A percentile compares a stretch with the other conserved stretches of the same genome.
Evolutionary conservation across 1,140 invertebrate species (phyloP).

Genomic region (Eulimnadia texana): DNA sequence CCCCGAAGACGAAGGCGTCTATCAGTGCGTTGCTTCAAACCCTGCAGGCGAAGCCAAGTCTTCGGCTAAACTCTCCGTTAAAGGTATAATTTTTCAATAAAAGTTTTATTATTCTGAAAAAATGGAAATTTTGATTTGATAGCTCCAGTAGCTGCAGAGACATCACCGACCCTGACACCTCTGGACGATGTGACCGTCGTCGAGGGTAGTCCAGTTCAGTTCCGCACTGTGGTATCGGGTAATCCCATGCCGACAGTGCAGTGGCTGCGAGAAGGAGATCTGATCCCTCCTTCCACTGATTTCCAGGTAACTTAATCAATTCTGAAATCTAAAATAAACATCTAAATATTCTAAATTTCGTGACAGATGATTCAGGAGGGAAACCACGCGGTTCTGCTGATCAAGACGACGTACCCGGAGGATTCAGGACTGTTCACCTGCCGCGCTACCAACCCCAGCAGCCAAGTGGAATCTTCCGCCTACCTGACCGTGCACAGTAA

Average conservation of each 20-base stretch:
- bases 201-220: slow-evolving; percentile 74
- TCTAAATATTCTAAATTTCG: background rate
- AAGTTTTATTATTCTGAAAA: background rate
- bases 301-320: slow-evolving; percentile 54
- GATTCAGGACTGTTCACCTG: slow-evolving; percentile 85
- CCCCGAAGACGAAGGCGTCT: slow-evolving; percentile 86
- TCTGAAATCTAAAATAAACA: background rate
- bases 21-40: slow-evolving; percentile 77
- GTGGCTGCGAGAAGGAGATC: slow-evolving; percentile 75
- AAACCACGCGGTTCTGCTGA: slow-evolving; percentile 71
- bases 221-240: slow-evolving; percentile 64
- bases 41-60: slow-evolving; percentile 61
- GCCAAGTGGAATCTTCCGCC: slow-evolving; percentile 79
- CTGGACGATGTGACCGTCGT: slow-evolving; percentile 65
- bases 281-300: slow-evolving; percentile 77
- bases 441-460: slow-evolving; percentile 72
- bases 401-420: slow-evolving; percentile 83
- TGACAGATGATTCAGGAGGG: slow-evolving; percentile 80
- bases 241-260: slow-evolving; percentile 69
- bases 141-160: slow-evolving; percentile 62
- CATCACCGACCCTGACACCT: slow-evolving; percentile 56
- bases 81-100: slow-evolving; percentile 30
- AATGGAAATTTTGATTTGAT: slow-evolving; percentile 9
- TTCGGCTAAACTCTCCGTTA: slow-evolving; percentile 58
- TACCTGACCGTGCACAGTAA: slow-evolving; percentile 95